A percentile compares a stretch with the other conserved stretches of the same genome.
Evolutionary conservation across 2,113 vertebrate species (phyloP).

Genomic region (Nibea albiflora): DNA sequence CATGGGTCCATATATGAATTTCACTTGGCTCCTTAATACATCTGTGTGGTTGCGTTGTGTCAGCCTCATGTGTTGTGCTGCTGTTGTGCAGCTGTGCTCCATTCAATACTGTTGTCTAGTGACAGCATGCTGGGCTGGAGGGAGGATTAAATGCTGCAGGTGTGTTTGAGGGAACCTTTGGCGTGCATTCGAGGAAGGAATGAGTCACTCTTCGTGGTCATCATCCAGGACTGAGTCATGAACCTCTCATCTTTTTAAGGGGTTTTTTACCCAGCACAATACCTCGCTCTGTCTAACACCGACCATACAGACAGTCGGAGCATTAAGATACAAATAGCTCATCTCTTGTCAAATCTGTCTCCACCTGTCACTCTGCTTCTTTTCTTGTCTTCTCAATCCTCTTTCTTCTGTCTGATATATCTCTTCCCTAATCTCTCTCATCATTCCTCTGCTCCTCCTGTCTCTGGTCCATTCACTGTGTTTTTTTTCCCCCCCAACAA

Average conservation of each 20-base stretch:
- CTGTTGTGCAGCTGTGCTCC: conserved; percentile 67
- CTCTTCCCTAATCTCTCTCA: conserved; percentile 43
- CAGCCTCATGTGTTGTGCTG: conserved; percentile 44
- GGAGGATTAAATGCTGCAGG: conserved; percentile 78
- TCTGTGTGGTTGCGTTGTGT: conserved; percentile 20
- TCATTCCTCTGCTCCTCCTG: conserved; percentile 18
- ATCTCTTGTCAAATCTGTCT: conserved; percentile 42
- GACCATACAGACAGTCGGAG: conserved; percentile 22
- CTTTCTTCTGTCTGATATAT: conserved; percentile 43
- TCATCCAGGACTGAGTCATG: conserved; percentile 80
- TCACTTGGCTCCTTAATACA: conserved; percentile 12
- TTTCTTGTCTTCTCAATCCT: conserved; percentile 24
- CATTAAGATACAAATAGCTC: conserved; percentile 52
- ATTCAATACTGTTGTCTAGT: conserved; percentile 58
- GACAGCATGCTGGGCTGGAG: conserved; percentile 65
- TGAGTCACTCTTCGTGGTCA: conserved; percentile 81
- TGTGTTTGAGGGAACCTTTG: conserved; percentile 81
- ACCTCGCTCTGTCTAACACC: conserved; percentile 56
- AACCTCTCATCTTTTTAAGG: conserved; percentile 61
- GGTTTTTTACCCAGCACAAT: conserved; percentile 57
- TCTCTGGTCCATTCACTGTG: conserved; percentile 30
- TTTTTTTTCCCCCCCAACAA: not conserved
- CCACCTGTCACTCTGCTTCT: conserved; percentile 34
- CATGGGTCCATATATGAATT: conserved; percentile 13
- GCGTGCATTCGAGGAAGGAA: conserved; percentile 76